Evolutionary conservation across 2,113 vertebrate genomes (phyloP), one percentile per base, ranked within the genome.

Genomic region (Petroica traversi): DNA sequence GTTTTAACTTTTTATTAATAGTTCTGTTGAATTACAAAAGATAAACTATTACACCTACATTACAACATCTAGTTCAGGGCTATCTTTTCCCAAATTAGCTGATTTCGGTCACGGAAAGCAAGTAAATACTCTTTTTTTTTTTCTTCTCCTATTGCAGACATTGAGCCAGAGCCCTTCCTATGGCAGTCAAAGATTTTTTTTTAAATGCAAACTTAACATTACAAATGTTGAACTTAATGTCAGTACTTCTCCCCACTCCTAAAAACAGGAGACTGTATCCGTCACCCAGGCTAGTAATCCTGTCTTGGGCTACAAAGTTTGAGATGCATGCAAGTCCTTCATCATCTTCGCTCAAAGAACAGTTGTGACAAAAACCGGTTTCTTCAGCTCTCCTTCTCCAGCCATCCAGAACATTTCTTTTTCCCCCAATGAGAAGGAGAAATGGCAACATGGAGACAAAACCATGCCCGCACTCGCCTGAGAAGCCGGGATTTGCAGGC

Each of bases 351-450:
- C 9, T 77, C 14, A 66, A 34, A 80, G 24, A n/a, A 79, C 19
- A 74, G 31, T 22, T 51, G 18, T 52, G 67, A 85, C 14, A 46
- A 79, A 67, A 72, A 19, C 0, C 0, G 0, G 17, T n/a, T 85
- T 90, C 48, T 66, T 71, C 73, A 72, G 29, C 17, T 91, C 7
- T 67, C 43, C 29, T 85, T 14, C 55, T 51, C 36, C 54, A 82
- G 12, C 11, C 13, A 93, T 28, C 23, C 59, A 84, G 12, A 72
- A 63, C 4, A 20, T 14, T 51, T 40, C 51, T 14, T 20, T 38
- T 48, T 28, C 3, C 5, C 10, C 5, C 36, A 40, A 11, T 31
- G 8, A 80, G 7, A 45, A 68, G 13, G 18, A 85, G 26, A 92
- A 92, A 82, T 1, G 3, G 18, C 14, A 92, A 88, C 9, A 55